Percentiles rank a stretch among this genome's conserved stretches.
These are phyloP conservation scores for Zosterops lateralis DNA, from an alignment of 2,113 vertebrate genomes.

Conservation along the genomic window DNA sequence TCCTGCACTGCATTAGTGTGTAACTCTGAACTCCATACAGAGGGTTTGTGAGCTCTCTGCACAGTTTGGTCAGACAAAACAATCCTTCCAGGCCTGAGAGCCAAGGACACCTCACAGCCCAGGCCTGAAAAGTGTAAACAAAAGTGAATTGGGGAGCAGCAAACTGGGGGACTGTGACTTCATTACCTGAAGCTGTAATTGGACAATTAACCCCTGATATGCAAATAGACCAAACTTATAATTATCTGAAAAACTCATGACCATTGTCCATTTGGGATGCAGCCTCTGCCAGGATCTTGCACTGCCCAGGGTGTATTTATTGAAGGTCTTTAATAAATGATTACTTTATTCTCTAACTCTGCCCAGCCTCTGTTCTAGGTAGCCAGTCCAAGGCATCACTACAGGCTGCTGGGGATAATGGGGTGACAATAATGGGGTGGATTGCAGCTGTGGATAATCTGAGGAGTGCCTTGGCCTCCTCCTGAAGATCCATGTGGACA, in stretches of 20 bases:
- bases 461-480: background rate
- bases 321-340: background rate
- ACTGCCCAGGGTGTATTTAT: background rate
- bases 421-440: background rate
- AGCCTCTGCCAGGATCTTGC: background rate
- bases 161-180: background rate
- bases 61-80: background rate
- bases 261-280: fast-evolving
- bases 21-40: background rate
- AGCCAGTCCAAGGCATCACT: background rate
- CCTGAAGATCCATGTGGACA: background rate
- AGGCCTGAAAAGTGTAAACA: background rate
- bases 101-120: background rate
- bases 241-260: background rate
- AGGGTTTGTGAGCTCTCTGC: background rate
- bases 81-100: background rate
- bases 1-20: background rate
- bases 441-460: background rate
- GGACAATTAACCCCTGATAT: background rate
- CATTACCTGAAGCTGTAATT: background rate
- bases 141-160: background rate
- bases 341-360: background rate
- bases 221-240: background rate
- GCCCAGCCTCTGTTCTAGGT: background rate
- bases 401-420: background rate